Evolutionary conservation across 2,113 vertebrate genomes (phyloP), one percentile per base, ranked within the genome.

Genomic region (Coreoperca whiteheadi): DNA sequence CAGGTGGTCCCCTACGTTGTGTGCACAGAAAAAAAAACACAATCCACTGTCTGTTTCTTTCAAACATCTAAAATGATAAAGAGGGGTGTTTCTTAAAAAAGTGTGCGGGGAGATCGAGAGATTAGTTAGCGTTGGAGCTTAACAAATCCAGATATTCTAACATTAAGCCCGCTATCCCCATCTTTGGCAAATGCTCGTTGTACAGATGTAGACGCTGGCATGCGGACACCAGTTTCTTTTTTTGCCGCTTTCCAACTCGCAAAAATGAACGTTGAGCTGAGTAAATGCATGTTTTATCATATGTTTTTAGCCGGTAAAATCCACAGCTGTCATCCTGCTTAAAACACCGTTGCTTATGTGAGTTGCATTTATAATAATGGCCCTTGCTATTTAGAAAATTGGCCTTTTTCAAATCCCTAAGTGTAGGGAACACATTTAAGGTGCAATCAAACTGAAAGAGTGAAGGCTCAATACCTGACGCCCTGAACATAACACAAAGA

Each of bases 221-320:
- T 60, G 56, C 21, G 34, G 43, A 43, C 59, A 51, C 12, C 43
- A 37, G 59, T 63, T 63, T 74, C 16, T 3, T 39, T 43, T 64
- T 15, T 21, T 41, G 32, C 34, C 18, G 32, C 46, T 6, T n/a
- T 50, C 43, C 43, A 37, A n/a, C 30, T 30, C 12, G 21, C 50
- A 69, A 20, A 70, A 53, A n/a, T n/a, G n/a, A n/a, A n/a, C n/a
- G n/a, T 70, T 53, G n/a, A 32, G 7, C 72, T 9, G 69, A 20
- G 34, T 28, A 28, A 37, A 71, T 37, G 6, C 5, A 57, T 39
- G 12, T 25, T 7, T 18, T 18, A 15, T 7, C 8, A n/a, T n/a
- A n/a, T n/a, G n/a, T 41, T 72, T 7, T 4, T 5, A 34, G 32
- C 32, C 32, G 4, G 32, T 34, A 5, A 53, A 70, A n/a, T 70